phyloP scores from a whole-genome alignment of 2,888 invertebrate species.

The Andrena trimmerana region DNA sequence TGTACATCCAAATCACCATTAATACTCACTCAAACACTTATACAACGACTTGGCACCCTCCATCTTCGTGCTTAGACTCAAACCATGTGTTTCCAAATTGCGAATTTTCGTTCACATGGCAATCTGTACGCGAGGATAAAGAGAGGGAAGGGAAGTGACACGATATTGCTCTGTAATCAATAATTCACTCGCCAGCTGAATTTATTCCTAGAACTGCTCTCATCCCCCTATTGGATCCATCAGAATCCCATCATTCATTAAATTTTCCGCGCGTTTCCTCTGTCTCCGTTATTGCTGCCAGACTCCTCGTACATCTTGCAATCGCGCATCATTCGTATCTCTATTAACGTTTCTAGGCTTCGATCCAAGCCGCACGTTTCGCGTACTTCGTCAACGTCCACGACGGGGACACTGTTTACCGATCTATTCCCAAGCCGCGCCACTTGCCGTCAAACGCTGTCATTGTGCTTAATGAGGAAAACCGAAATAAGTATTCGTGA shows the following conservation, averaged over 20 bases:
- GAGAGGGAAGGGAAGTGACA: neutral
- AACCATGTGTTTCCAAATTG: constrained; percentile 23
- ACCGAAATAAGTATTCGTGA: constrained; percentile 72
- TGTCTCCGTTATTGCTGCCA: constrained; percentile 6
- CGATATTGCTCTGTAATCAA: neutral
- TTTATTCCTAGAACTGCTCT: neutral
- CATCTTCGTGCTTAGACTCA: constrained; percentile 8
- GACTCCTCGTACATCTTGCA: neutral
- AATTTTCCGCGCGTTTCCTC: constrained; percentile 1
- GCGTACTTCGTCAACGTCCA: constrained; percentile 33
- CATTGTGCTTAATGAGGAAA: constrained; percentile 75
- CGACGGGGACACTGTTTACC: constrained; percentile 41
- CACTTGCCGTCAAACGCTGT: constrained; percentile 67
- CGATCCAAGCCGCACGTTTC: constrained; percentile 36
- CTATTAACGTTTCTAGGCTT: constrained; percentile 42
- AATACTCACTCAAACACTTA: neutral
- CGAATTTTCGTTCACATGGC: neutral
- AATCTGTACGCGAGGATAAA: neutral
- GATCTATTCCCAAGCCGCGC: constrained; percentile 49
- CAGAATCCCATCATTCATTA: constrained; percentile 19
- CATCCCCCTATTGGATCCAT: constrained; percentile 21
- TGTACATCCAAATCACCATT: neutral
- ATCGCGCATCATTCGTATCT: constrained; percentile 17
- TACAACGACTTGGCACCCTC: constrained; percentile 30
- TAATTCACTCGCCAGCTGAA: neutral